Evolutionary conservation across 2,888 invertebrate species (phyloP), one percentile per base, ranked within the genome.

Genomic region (Diaphora mendica): DNA sequence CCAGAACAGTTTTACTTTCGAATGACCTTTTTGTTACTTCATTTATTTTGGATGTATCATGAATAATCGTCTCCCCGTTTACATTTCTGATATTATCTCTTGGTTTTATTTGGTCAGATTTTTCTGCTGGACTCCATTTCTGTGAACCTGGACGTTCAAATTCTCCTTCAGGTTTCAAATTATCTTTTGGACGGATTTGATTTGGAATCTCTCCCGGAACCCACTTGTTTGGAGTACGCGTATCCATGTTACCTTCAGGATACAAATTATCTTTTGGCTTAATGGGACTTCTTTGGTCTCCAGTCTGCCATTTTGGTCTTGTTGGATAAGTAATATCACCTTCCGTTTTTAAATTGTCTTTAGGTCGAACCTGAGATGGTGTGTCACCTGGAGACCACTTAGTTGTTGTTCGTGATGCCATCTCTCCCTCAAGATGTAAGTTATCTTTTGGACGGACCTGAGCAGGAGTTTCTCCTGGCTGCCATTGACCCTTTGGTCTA

Each of bases 241-340:
- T 94, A 85, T 48, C 70, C 59, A 97, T 96, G 48, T 96, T 95
- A 7, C 97, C 96, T 89, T 97, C 97, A 0, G 96, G 95, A 73
- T 77, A 75, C 96, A 83, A 83, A 69, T 83, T 83, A 62, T 83
- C 83, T 74, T 71, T 82, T n/a, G 96, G 96, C 91, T 77, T 90
- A 93, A 64, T 81, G 83, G 2, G 95, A 93, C 88, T 89, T 39
- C 93, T 93, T 64, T 94, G 87, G 79, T 96, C 95, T 35, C 91
- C 96, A 44, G 96, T 95, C 72, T 84, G 83, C 87, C 89, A 93
- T 64, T 81, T 83, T 62, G 86, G 77, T 68, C 84, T 83, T 42
- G 85, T 83, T 71, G 82, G 81, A 51, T 85, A 82, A 73, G 78
- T 79, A 79, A 96, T 96, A 0, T 96, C 95, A 9, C 96, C 96